Evolutionary conservation across 2,888 invertebrate species (phyloP).

Genomic region (Drosophila testacea): DNA sequence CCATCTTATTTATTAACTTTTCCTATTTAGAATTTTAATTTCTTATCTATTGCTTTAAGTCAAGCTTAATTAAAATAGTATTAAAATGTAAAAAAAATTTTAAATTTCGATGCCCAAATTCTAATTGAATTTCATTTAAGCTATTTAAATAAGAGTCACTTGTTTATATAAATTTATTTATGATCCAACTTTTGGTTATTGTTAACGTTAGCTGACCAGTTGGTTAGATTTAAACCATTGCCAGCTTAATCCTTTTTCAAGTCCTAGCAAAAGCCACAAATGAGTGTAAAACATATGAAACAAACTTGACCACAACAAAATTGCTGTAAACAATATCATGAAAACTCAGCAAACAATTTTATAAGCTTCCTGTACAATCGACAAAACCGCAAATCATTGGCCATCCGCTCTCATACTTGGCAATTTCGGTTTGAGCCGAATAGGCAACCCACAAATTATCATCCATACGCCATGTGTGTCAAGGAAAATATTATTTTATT

Average conservation of each 20-base stretch:
- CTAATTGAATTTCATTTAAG: too few relatives aligned
- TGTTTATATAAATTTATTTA: not conserved
- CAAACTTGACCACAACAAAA: conserved; percentile 59
- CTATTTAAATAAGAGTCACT: not conserved
- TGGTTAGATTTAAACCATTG: conserved; percentile 19
- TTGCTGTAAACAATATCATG: conserved; percentile 58
- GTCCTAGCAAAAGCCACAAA: conserved; percentile 33
- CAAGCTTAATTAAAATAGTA: too few relatives aligned
- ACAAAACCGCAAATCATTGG: conserved; percentile 51
- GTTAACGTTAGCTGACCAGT: not conserved
- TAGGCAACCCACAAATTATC: conserved; percentile 22
- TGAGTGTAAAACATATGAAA: conserved; percentile 33
- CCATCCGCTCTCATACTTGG: conserved; percentile 17
- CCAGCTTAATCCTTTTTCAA: conserved; percentile 7
- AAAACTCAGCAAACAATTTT: conserved; percentile 36
- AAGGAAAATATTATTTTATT: not conserved
- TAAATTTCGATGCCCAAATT: too few relatives aligned
- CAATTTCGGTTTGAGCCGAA: not conserved
- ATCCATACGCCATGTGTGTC: conserved; percentile 30
- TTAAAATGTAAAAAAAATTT: too few relatives aligned
- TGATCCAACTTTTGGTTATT: not conserved
- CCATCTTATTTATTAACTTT: too few relatives aligned
- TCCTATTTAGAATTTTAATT: too few relatives aligned
- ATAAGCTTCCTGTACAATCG: conserved; percentile 36
- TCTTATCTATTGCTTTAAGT: too few relatives aligned